phyloP scores from a whole-genome alignment of 2,113 vertebrate genomes.

The Syrrhaptes paradoxus region DNA sequence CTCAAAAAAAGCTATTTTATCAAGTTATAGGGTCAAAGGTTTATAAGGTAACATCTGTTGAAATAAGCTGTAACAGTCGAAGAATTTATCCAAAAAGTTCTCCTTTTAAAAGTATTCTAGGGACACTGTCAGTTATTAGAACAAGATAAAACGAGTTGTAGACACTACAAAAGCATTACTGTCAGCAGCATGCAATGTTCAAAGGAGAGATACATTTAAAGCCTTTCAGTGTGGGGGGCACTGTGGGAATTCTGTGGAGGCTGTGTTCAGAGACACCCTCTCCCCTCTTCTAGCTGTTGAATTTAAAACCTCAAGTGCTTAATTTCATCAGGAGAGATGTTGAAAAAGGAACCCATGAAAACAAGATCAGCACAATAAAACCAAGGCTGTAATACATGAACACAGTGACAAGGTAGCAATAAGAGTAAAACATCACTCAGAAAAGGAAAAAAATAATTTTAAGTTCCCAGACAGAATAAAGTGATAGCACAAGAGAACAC shows the following conservation, averaged over 20 bases:
- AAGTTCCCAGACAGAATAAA: background rate
- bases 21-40: background rate
- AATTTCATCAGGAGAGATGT: background rate
- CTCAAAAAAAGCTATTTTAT: background rate
- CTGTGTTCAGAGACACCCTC: background rate
- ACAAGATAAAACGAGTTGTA: background rate
- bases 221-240: background rate
- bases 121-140: background rate
- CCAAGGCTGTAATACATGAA: background rate
- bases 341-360: background rate
- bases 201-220: constrained; percentile 20
- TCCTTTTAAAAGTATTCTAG: constrained; percentile 3
- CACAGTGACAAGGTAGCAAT: background rate
- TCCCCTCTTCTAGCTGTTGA: background rate
- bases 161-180: constrained; percentile 10
- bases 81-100: background rate
- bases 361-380: background rate
- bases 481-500: background rate
- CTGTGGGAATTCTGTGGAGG: background rate
- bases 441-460: constrained; percentile 17
- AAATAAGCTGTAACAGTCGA: background rate
- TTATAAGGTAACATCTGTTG: background rate
- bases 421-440: constrained; percentile 21
- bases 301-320: background rate
- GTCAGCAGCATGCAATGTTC: constrained; percentile 6